Percentiles rank a stretch among this genome's conserved stretches.
These are phyloP conservation scores for Cheilinus undulatus DNA, from an alignment of 2,113 vertebrate species.

Conservation along the genomic window DNA sequence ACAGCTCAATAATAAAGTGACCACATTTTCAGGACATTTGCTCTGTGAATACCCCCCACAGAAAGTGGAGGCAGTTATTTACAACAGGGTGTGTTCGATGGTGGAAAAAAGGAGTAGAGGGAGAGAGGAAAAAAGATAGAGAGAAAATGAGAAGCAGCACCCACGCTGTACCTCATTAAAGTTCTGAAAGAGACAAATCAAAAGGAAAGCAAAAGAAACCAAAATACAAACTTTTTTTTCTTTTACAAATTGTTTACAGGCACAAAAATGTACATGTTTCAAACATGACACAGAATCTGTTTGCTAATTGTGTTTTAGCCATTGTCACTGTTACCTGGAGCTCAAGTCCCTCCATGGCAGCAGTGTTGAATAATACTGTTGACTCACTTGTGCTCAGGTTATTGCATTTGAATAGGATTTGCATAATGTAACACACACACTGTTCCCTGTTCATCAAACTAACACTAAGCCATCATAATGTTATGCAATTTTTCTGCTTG, in stretches of 20 bases:
- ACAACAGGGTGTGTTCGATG: constrained; percentile 25
- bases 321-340: constrained; percentile 3
- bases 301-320: not conserved
- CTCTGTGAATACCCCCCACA: constrained; percentile 1
- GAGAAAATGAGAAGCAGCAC: constrained; percentile 38
- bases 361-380: constrained; percentile 15
- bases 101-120: constrained; percentile 19
- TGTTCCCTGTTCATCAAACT: constrained; percentile 9
- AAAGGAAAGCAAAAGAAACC: constrained; percentile 11
- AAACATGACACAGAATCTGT: not conserved
- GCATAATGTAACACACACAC: constrained; percentile 40
- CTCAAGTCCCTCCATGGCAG: constrained; percentile 7
- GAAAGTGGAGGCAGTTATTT: constrained; percentile 23
- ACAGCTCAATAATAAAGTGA: not conserved
- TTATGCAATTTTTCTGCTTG: constrained; percentile 6
- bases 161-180: constrained; percentile 63
- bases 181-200: constrained; percentile 29
- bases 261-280: not conserved
- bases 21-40: not conserved
- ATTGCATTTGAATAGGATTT: constrained; percentile 43
- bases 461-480: constrained; percentile 2
- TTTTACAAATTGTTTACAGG: constrained; percentile 26
- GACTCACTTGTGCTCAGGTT: constrained; percentile 25
- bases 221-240: not conserved
- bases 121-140: constrained; percentile 15